Evolutionary conservation across 2,113 vertebrate species (phyloP).

Genomic region (Drymodes brunneopygia): DNA sequence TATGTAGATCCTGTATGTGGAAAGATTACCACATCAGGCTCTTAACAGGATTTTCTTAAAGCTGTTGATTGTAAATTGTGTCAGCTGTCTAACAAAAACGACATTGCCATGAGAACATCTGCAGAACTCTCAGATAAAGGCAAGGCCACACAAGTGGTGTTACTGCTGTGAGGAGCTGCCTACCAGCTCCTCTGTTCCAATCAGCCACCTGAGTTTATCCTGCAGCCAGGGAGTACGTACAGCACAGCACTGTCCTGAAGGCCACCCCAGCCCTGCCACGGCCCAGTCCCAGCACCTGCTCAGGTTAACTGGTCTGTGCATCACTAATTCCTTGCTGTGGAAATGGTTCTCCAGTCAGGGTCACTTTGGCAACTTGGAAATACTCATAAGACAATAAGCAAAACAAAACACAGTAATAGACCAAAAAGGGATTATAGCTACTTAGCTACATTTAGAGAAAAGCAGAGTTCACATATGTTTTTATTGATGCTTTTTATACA

Average conservation of each 20-base stretch:
- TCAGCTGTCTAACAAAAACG: background rate
- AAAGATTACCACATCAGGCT: background rate
- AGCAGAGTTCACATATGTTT: background rate
- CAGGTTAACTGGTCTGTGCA: background rate
- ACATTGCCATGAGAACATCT: background rate
- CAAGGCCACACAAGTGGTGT: background rate
- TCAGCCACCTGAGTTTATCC: background rate
- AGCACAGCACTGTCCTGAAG: background rate
- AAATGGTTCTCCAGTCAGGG: background rate
- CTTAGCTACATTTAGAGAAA: background rate
- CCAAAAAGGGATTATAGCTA: background rate
- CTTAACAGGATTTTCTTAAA: background rate
- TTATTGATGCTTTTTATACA: constrained; percentile 27
- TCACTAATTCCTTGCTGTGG: accelerated
- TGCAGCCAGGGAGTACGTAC: accelerated
- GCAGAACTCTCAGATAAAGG: background rate
- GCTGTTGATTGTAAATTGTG: background rate
- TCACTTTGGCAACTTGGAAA: background rate
- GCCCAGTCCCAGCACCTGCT: background rate
- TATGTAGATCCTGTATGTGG: accelerated
- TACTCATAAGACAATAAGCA: background rate
- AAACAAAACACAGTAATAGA: background rate
- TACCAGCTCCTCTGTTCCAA: background rate
- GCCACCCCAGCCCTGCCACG: accelerated
- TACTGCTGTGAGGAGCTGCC: background rate